A percentile compares a stretch with the other conserved stretches of the same genome.
These are phyloP conservation scores for Chrysogorgia sp. DNA, from an alignment of 92 coral and sea anemone genomes.

Conservation along the genomic window DNA sequence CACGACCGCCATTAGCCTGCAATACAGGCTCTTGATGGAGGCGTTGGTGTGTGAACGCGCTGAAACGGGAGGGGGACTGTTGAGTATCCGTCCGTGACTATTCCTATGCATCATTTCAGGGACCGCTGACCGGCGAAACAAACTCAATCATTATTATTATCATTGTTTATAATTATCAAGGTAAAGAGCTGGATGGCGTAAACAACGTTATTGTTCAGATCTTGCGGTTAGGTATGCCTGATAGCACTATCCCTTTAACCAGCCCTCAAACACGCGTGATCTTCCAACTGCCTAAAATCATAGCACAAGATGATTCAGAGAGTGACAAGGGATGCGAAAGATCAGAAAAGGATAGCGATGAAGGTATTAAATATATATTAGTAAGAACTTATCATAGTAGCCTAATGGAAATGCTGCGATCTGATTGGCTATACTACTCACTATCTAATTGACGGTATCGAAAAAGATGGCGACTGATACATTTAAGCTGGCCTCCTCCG, in stretches of 20 bases:
- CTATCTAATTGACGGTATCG: not conserved
- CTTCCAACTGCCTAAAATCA: slow-evolving; percentile 64
- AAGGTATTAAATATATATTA: slow-evolving; percentile 54
- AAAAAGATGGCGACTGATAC: too few relatives aligned
- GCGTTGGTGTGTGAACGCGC: too few relatives aligned
- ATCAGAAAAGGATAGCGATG: slow-evolving; percentile 82
- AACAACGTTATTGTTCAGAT: slow-evolving; percentile 89
- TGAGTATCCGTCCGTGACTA: too few relatives aligned
- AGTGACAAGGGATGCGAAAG: slow-evolving; percentile 30
- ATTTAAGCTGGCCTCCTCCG: too few relatives aligned
- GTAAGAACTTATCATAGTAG: too few relatives aligned
- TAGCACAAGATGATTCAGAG: slow-evolving; percentile 68
- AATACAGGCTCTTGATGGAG: too few relatives aligned
- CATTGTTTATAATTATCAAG: slow-evolving; percentile 45
- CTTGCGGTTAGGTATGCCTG: slow-evolving; percentile 89
- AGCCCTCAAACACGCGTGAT: slow-evolving; percentile 67
- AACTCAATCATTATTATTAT: not conserved
- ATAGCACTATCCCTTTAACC: slow-evolving; percentile 83
- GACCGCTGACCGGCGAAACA: not conserved
- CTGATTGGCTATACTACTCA: too few relatives aligned
- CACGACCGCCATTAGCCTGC: too few relatives aligned
- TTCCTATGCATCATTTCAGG: too few relatives aligned
- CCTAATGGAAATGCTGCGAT: not conserved
- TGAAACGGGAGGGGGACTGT: too few relatives aligned
- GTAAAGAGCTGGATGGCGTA: slow-evolving; percentile 89